Base-by-base conservation (phyloP, 2,113 vertebrate genomes). In the Chloroceryle aenea region DNA sequence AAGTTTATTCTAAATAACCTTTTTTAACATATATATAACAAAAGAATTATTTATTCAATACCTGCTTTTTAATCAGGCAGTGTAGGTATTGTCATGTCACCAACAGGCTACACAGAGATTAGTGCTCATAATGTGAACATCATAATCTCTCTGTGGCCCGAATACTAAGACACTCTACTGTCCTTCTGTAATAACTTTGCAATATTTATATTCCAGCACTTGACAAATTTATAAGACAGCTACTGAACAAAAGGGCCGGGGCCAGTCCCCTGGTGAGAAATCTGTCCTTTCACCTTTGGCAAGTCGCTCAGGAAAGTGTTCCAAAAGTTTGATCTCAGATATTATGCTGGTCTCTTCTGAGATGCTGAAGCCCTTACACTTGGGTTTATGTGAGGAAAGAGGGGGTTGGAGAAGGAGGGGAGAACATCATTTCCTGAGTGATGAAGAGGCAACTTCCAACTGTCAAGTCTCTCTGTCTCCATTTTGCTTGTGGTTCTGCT, bases 81-180 rank as follows among this genome's bases (percentile, higher is more conserved):
- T 29, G 27, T 29, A 67, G 85, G 48, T 92, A 68, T 67, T 92
- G 73, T 53, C 40, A 12, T 93, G 83, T 90, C 64, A 25, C 87
- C 79, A 77, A 56, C 25, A 62, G 75, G 64, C 56, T 83, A 14
- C 16, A 2, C 25, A 20, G 88, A 92, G 93, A 89, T 96, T 93
- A 85, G 83, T 53, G 80, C 78, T 93, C 40, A 8, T 67, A 63
- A 77, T 56, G 40, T 73, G 92, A 61, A 78, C 27, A 2, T 89
- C 89, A 40, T 92, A 89, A 97, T 97, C 93, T 90, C 90, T 75
- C 29, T 15, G 0, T 95, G 95, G 90, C 85, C 92, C 1, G 1
- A 59, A 95, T 94, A 81, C 73, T 53, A 23, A 93, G 79, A 78
- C 53, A 56, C 76, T 59, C 34, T 32, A 1, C 72, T 86, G 50